Base-by-base conservation (phyloP, 2,888 invertebrate genomes). In the Tribolium freemani region DNA sequence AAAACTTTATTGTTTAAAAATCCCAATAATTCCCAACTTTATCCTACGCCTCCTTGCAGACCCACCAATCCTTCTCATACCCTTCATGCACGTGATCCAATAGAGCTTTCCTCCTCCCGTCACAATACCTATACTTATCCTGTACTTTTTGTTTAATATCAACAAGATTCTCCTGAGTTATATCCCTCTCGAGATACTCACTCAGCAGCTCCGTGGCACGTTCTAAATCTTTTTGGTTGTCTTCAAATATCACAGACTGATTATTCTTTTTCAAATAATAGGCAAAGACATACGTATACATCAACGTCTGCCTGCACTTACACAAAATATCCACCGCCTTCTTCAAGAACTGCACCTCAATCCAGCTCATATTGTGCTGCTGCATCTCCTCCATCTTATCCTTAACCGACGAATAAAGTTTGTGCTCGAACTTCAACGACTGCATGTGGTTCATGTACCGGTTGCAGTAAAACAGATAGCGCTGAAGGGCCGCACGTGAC, bases 341-440 rank as follows among this genome's bases (percentile, higher is more conserved):
- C 87, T 96, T 96, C 83, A 99, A 89, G 88, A 99, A 99, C 90
- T 99, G 99, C 75, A 98, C 98, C 91, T 99, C 99, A 83, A 99
- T 99, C 99, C 99, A 99, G 78, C 98, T 97, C 98, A 99, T 99
- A 87, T 97, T 97, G 87, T 98, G 97, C 85, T 97, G 97, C 86
- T 99, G 99, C 99, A 99, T 98, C 88, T 98, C 98, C 87, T 98
- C 98, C 98, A 99, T 99, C 90, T 99, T 99, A 86, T 95, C 94
- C 87, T 98, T 96, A 70, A 99, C 95, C 73, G 96, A 95, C 5
- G 96, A 95, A 88, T 98, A 98, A 71, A 99, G 90, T 90, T 98
- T 98, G 87, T 94, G 94, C 89, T 99, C 99, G 88, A 99, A 97
- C 88, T 97, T 97, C 83, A 99, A 90, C 75, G 97, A 97, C 88